Base-by-base conservation (phyloP, 2,888 invertebrate species). In the Phanerotoma sp. region DNA sequence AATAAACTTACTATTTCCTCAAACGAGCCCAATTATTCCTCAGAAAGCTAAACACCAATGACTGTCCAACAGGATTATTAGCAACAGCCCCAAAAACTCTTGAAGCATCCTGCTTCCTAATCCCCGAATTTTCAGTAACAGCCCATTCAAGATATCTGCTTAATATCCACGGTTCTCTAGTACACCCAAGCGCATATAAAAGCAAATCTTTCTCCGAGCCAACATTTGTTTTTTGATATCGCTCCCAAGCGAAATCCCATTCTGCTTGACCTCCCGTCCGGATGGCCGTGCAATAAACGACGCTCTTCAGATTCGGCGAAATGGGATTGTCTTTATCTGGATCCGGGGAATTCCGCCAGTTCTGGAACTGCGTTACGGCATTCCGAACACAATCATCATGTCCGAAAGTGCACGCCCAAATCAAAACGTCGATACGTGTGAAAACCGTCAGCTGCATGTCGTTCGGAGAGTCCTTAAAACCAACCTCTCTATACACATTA, bases 161-260 rank as follows among this genome's bases (percentile, higher is more conserved):
- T 5, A 96, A 78, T 37, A 96, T 80, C 86, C 94, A 94, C 0
- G 88, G 86, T 62, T 93, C 88, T 54, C 86, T 80, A 0, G 91
- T 87, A 69, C 96, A 96, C 0, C 92, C 91, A 11, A 96, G 79
- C 0, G 91, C 88, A 5, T 82, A 83, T 11, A 95, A 79, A 7
- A 96, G 78, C 7, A 88, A 80, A 62, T 88, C 88, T 65, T 91
- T 86, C 73, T 96, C 95, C 0, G 89, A 87, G 0, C 91, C 91
- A 0, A 91, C 87, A 60, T 87, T 87, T 2, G 91, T 85, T 4
- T 83, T 83, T 32, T 83, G 74, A 72, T 91, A 95, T 25, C 89
- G 82, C 42, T 89, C 82, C 86, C 92, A 93, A 1, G 89, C 88
- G 73, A 95, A 96, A 60, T 90, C 84, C 96, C 96, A 96, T 71